Base-by-base conservation (phyloP, 2,797 vertebrate species). In the Neosalanx taihuensis region DNA sequence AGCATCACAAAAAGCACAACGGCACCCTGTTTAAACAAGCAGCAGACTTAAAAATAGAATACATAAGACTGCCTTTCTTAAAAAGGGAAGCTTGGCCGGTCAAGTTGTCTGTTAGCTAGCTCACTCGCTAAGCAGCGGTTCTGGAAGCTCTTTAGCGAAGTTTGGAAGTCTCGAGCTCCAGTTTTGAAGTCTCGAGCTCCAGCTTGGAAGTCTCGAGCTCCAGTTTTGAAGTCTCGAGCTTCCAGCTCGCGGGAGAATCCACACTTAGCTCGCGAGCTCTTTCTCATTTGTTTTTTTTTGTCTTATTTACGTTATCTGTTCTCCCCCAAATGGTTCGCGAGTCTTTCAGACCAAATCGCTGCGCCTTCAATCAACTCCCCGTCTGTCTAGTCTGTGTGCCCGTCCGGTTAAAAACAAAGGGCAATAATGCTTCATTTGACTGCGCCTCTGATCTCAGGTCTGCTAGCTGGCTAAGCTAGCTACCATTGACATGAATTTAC, bases 351-450 rank as follows among this genome's bases (percentile, higher is more conserved):
- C 66, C 76, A 9, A 33, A 30, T 7, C 30, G 20, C 18, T 1
- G 41, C 31, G 65, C 31, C 67, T 20, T 26, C 62, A 65, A 61
- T 66, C 71, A 72, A 73, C 72, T 71, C 63, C 41, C 65, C 1
- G 81, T 66, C 46, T 74, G 72, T 74, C 61, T 63, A 72, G 65
- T 64, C 58, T 83, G 86, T 83, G 83, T 78, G 84, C 81, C 79
- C 80, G 84, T 76, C 84, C 79, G 81, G 72, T 82, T 83, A 91
- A 91, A 85, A 92, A 93, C 91, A 94, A 93, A 93, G 92, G 84
- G 91, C 90, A 89, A 92, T 88, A 92, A 89, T 86, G 91, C 90
- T 87, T 85, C 83, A 85, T 88, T 89, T 94, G 89, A 88, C 90
- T 92, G 91, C 90, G 91, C 88, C 88, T 84, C 29, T 78, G 82